Evolutionary conservation across 2,797 vertebrate genomes (phyloP).

Genomic region (Microhierax caerulescens): DNA sequence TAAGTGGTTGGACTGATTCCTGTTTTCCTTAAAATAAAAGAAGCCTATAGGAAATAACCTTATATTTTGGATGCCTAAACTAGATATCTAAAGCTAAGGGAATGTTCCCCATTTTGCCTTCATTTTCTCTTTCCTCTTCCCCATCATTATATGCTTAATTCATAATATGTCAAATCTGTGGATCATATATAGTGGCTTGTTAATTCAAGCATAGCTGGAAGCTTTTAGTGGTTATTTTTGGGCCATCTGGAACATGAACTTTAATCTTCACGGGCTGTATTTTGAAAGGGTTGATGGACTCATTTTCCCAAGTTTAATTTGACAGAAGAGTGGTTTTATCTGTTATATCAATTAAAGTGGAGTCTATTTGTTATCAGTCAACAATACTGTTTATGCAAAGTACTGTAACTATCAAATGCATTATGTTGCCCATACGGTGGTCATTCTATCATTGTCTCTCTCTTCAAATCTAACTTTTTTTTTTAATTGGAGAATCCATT

Average conservation of each 20-base stretch:
- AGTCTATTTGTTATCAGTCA: constrained; percentile 28
- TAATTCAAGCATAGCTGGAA: constrained; percentile 18
- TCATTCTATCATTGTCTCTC: constrained; percentile 1
- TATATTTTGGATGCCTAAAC: not conserved
- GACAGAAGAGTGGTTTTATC: constrained; percentile 34
- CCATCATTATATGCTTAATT: not conserved
- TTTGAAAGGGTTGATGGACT: not conserved
- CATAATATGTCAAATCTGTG: not conserved
- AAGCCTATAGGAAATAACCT: not conserved
- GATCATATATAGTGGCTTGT: not conserved
- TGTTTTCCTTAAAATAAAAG: not conserved
- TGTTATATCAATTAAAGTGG: constrained; percentile 26
- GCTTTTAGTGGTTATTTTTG: constrained; percentile 19
- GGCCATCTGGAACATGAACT: constrained; percentile 25
- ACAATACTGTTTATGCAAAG: constrained; percentile 25
- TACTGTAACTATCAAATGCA: constrained; percentile 30
- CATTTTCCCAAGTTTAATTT: constrained; percentile 50
- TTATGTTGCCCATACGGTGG: not conserved
- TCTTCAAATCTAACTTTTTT: not conserved
- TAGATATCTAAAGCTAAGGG: not conserved
- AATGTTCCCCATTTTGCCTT: not conserved
- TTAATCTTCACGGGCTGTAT: not conserved
- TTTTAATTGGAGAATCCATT: not conserved
- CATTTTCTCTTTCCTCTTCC: not conserved
- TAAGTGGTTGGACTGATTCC: not conserved